Conservation (phyloP, 2,888 invertebrate species). For the Aplocera efformata region DNA sequence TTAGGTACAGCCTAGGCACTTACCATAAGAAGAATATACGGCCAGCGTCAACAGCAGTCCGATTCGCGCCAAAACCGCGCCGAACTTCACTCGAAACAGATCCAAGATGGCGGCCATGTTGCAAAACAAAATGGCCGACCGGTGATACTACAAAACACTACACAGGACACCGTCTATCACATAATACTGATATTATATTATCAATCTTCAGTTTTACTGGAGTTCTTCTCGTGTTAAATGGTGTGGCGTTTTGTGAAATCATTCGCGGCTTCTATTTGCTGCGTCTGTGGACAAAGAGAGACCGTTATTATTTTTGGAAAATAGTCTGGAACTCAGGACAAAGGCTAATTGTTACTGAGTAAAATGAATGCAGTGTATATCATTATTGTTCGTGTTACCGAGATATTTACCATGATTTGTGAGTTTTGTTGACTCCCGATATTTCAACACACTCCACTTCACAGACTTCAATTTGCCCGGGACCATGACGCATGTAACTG, state of each 20-base stretch:
- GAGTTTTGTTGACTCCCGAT: too few species aligned
- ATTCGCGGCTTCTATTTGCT: conserved; percentile 48
- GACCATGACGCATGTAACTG: too few species aligned
- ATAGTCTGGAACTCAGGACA: neutral
- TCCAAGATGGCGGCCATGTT: conserved; percentile 59
- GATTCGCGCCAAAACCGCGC: conserved; percentile 45
- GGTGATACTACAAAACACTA: conserved; percentile 40
- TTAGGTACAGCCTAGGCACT: too few species aligned
- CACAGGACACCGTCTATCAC: conserved; percentile 59
- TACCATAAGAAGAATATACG: conserved; percentile 70
- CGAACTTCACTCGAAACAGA: conserved; percentile 46
- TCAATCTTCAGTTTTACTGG: conserved; percentile 37
- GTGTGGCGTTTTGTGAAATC: conserved; percentile 45
- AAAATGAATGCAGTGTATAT: too few species aligned
- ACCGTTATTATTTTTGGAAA: conserved; percentile 1
- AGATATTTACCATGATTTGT: too few species aligned
- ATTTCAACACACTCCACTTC: too few species aligned
- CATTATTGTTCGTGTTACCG: too few species aligned
- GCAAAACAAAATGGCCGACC: conserved; percentile 50
- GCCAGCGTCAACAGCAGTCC: conserved; percentile 56
- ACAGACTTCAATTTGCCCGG: too few species aligned
- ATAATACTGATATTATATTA: conserved; percentile 52
- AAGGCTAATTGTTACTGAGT: too few species aligned
- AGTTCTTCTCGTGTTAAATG: conserved; percentile 36
- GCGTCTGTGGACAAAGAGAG: conserved; percentile 45